Evolutionary conservation across 2,888 invertebrate species (phyloP), one percentile per base, ranked within the genome.

Genomic region (Cheilosia vulpina): DNA sequence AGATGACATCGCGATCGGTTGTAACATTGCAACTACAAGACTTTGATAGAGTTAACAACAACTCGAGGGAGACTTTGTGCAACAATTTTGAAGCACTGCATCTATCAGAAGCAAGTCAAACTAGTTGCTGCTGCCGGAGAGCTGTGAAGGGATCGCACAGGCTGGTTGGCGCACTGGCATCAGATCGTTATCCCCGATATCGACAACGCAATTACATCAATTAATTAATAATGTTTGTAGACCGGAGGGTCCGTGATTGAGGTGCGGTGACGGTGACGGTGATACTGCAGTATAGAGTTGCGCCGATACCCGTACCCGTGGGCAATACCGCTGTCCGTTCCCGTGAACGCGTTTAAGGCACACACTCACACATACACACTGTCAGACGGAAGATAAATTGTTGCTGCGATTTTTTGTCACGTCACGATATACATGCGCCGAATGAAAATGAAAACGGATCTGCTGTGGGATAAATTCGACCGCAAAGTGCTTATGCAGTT

Each of bases 171-270:
- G 72, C 75, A 75, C 50, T 31, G 58, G 63, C 55, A 57, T 71
- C 63, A 89, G 91, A 91, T 90, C 89, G 89, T 89, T 90, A 91
- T 91, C 91, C 89, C 87, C 87, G 87, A 84, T 90, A 90, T 90
- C 90, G 91, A 91, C 91, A 91, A 90, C 89, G 91, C 91, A 91
- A 91, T 91, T 91, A 91, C 91, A 91, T 91, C 91, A 91, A 91
- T 91, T 91, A 91, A 91, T 91, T 91, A 91, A 91, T 91, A 91
- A 90, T 90, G 89, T 89, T 88, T 68, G 81, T 85, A 68, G 85
- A 77, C 66, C 77, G 76, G 81, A 72, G 85, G 76, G 85, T 77
- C 82, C 57, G 27, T 76, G 76, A 75, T 62, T 34, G 78, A 55
- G 72, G 72, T 13, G 66, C 78, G 47, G 77, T 63, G 63, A 76